Evolutionary conservation across 2,113 vertebrate genomes (phyloP).

Genomic region (Halcyon malimbica): DNA sequence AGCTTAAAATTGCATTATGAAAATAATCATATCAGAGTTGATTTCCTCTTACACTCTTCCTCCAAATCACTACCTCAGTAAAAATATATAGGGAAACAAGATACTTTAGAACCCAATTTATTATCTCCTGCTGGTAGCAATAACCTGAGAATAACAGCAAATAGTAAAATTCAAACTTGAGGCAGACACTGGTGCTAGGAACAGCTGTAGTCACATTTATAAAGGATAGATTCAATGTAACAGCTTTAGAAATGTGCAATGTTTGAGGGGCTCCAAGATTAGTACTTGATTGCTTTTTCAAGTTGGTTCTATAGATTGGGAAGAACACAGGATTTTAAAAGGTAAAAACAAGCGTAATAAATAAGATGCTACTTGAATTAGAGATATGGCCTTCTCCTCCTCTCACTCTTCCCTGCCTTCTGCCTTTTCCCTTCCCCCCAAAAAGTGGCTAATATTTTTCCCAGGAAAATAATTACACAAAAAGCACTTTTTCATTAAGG

Average conservation of each 20-base stretch:
- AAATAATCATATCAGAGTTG: constrained; percentile 32
- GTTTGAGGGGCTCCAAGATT: constrained; percentile 34
- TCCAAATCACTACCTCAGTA: constrained; percentile 19
- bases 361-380: constrained; percentile 13
- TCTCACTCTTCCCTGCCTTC: neutral
- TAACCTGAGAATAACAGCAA: constrained; percentile 59
- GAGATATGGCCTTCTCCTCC: neutral
- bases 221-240: constrained; percentile 40
- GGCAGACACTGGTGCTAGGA: constrained; percentile 38
- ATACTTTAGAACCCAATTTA: constrained; percentile 59
- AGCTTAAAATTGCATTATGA: constrained; percentile 41
- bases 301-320: constrained; percentile 12
- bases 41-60: neutral
- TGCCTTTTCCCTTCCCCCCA: neutral
- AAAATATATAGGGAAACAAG: constrained; percentile 49
- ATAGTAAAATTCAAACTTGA: constrained; percentile 55
- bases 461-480: neutral
- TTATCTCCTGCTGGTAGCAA: constrained; percentile 59
- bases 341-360: neutral
- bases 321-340: constrained; percentile 41
- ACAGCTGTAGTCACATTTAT: constrained; percentile 23
- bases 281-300: constrained; percentile 54
- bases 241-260: constrained; percentile 25
- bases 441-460: neutral
- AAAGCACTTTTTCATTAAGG: neutral